Evolutionary conservation across 2,888 invertebrate genomes (phyloP), one percentile per base, ranked within the genome.

Genomic region (Lithophane ornitopus): DNA sequence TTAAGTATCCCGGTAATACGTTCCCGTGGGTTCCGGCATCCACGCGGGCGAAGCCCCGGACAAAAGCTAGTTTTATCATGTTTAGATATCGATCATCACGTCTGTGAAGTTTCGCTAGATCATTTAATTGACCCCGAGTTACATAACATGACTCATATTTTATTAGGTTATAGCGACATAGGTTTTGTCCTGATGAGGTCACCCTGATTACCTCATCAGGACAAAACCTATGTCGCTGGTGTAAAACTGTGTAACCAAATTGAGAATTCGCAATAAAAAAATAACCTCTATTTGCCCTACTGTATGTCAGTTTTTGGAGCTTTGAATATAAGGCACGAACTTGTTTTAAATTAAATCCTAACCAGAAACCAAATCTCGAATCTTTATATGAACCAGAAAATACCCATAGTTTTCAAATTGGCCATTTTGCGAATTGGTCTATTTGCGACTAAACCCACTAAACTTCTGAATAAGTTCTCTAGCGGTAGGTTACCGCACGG

Each of bases 401-500:
- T 26, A 63, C 65, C 12, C 12, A 44, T 26, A 39, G 19, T 68
- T 19, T n/a, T 7, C n/a, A 54, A n/a, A n/a, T n/a, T n/a, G n/a
- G n/a, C n/a, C n/a, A n/a, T n/a, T n/a, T n/a, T n/a, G n/a, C n/a
- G n/a, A n/a, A n/a, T n/a, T n/a, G n/a, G n/a, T n/a, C n/a, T n/a
- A n/a, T n/a, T n/a, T n/a, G n/a, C n/a, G n/a, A n/a, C n/a, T n/a
- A n/a, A n/a, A n/a, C n/a, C 3, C 9, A 41, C n/a, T 67, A 39
- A 65, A 71, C 78, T 78, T 73, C 74, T 85, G 82, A 41, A 2
- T 72, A 28, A 41, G 9, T 54, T 71, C 0, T 14, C 11, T 41
- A 6, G 6, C 12, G 26, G 41, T 41, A 52, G 44, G 11, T 80
- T 73, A 75, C 80, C 76, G 72, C 77, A 78, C 74, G 69, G 49